These are phyloP conservation scores for Nomada goodeniana DNA, from an alignment of 2,888 invertebrate genomes.

Conservation along the genomic window DNA sequence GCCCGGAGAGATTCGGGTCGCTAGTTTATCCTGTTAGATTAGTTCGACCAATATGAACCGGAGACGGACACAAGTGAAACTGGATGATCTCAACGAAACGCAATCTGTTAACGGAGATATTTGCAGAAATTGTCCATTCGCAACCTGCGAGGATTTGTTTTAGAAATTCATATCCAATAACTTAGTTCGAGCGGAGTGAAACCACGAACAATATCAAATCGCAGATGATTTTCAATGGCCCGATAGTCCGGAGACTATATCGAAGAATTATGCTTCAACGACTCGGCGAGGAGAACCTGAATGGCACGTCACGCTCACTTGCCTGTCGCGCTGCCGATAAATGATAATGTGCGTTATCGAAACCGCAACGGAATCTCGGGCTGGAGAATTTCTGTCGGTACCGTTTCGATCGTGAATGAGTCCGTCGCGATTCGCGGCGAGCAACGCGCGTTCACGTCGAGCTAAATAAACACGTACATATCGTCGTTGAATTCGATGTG, in stretches of 20 bases:
- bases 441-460: background rate
- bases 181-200: background rate
- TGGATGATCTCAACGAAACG: too few species aligned
- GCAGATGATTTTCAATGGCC: slow-evolving; percentile 35
- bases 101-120: too few species aligned
- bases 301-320: slow-evolving; percentile 43
- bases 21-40: background rate
- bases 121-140: too few species aligned
- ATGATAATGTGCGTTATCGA: slow-evolving; percentile 62
- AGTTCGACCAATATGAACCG: background rate
- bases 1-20: background rate
- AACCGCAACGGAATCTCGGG: slow-evolving; percentile 32
- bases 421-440: background rate
- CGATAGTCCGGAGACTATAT: slow-evolving; percentile 25
- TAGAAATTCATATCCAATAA: too few species aligned
- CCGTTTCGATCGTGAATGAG: slow-evolving; percentile 6
- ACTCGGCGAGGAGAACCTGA: slow-evolving; percentile 33
- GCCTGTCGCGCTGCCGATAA: slow-evolving; percentile 43
- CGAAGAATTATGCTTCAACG: slow-evolving; percentile 55
- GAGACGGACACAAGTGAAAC: background rate
- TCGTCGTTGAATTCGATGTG: too few species aligned
- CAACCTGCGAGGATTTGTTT: background rate
- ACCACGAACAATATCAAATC: slow-evolving; percentile 10
- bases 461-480: too few species aligned
- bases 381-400: slow-evolving; percentile 23